A percentile compares a stretch with the other conserved stretches of the same genome.
These are phyloP conservation scores for Tuberolachnus salignus DNA, from an alignment of 2,888 invertebrate species.

Conservation along the genomic window DNA sequence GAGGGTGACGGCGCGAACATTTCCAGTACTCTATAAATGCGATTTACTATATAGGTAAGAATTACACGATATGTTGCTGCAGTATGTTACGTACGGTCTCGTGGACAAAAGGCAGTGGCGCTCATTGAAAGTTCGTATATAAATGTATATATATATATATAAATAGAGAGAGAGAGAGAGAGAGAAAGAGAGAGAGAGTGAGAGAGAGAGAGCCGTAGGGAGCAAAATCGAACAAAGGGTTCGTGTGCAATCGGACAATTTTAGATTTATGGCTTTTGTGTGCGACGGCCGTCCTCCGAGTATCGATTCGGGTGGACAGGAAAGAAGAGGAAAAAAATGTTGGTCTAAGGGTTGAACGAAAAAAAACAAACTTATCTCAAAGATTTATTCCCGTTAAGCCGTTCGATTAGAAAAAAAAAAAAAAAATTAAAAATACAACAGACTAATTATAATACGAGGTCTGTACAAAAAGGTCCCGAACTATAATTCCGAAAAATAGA, in stretches of 20 bases:
- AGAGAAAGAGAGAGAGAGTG: too few relatives aligned
- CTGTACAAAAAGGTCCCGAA: too few relatives aligned
- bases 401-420: slow-evolving; percentile 5
- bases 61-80: slow-evolving; percentile 2
- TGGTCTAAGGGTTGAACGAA: background rate
- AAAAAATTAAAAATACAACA: background rate
- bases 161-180: too few relatives aligned
- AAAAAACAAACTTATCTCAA: background rate
- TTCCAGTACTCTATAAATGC: slow-evolving; percentile 2
- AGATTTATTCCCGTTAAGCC: slow-evolving; percentile 7
- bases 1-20: background rate
- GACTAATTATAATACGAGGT: too few relatives aligned
- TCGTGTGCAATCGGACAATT: slow-evolving; percentile 34
- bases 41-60: slow-evolving; percentile 16
- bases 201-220: slow-evolving; percentile 13
- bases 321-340: background rate
- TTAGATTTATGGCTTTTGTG: slow-evolving; percentile 41
- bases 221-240: slow-evolving; percentile 38
- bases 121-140: slow-evolving; percentile 31
- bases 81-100: slow-evolving; percentile 19
- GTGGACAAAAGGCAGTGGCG: slow-evolving; percentile 40
- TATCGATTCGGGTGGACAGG: background rate
- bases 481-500: too few relatives aligned
- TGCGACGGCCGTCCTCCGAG: background rate
- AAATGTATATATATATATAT: too few relatives aligned